These are phyloP conservation scores for Euzetes globulus DNA, from an alignment of 2,888 invertebrate genomes.

Conservation along the genomic window DNA sequence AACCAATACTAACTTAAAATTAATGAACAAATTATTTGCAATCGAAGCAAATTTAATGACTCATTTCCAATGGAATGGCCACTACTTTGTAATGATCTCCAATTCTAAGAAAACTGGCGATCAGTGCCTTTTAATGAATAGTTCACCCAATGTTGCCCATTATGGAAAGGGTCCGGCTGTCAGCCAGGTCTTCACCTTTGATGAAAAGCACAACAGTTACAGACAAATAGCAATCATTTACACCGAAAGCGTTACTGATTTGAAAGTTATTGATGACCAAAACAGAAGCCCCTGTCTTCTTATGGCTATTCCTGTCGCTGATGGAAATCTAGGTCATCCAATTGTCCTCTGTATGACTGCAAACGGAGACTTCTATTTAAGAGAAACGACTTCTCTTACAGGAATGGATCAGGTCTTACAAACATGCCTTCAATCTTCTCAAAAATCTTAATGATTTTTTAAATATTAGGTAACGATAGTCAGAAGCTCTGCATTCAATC, in stretches of 20 bases:
- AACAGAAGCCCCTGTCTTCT: not conserved
- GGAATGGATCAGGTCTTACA: not conserved
- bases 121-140: not conserved
- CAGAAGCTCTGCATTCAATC: not conserved
- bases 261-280: not conserved
- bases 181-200: not conserved
- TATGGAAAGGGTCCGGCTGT: not conserved
- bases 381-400: not conserved
- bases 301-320: not conserved
- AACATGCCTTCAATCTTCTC: not conserved
- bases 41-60: not conserved
- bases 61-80: not conserved
- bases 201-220: not conserved
- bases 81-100: not conserved
- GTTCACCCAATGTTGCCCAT: not conserved
- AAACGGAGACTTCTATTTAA: not conserved
- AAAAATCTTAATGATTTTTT: not conserved
- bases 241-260: not conserved
- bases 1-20: not conserved
- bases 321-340: not conserved
- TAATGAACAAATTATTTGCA: not conserved
- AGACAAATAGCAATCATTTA: not conserved
- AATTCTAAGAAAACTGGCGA: not conserved
- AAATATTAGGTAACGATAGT: not conserved
- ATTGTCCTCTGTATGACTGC: not conserved